Conservation (phyloP, 2,113 vertebrate genomes). For the Ceyx cyanopectus region DNA sequence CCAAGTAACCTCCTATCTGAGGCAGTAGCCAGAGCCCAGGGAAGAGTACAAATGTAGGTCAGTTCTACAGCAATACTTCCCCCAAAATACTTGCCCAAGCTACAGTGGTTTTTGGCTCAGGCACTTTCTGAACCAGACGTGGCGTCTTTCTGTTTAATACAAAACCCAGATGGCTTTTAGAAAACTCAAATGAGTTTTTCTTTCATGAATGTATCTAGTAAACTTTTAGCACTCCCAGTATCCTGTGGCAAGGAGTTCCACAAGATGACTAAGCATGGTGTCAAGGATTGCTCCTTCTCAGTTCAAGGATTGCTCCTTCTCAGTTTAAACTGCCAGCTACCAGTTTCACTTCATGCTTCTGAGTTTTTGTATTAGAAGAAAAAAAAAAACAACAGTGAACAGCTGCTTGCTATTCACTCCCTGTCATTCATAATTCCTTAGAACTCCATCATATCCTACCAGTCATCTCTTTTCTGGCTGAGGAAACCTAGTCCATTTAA, state of each 20-base stretch:
- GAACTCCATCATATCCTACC: not conserved
- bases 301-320: not conserved
- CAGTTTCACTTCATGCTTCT: not conserved
- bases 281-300: not conserved
- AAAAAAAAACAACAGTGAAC: not conserved
- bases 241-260: not conserved
- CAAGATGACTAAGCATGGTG: not conserved
- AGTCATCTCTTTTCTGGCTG: not conserved
- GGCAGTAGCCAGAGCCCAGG: not conserved
- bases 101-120: conserved; percentile 38
- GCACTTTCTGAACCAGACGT: conserved; percentile 9
- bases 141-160: conserved; percentile 31
- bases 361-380: not conserved
- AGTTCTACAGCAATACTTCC: not conserved
- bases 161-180: conserved; percentile 46
- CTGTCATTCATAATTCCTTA: conserved; percentile 22
- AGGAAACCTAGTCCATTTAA: not conserved
- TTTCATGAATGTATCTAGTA: not conserved
- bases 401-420: conserved; percentile 11
- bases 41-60: conserved; percentile 15
- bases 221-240: not conserved
- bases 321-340: not conserved
- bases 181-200: conserved; percentile 37
- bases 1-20: conserved; percentile 23
- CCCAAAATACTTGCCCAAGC: not conserved